Evolutionary conservation across 1,140 invertebrate genomes (phyloP), one percentile per base, ranked within the genome.

Genomic region (Temnothorax longispinosus): DNA sequence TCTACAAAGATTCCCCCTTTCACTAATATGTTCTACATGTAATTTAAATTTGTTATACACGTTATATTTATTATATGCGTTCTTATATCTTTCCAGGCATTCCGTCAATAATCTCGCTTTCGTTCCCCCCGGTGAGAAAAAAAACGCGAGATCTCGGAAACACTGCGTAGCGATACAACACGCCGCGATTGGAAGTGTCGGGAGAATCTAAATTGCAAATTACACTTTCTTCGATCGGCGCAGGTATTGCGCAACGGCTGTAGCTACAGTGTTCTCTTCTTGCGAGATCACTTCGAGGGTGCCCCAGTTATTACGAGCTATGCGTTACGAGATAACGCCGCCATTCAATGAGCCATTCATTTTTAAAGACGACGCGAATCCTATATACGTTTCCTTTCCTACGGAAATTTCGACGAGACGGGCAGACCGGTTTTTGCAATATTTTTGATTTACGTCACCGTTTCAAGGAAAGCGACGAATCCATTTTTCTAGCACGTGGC

Each of bases 151-250:
- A 72, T 38, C 27, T 82, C 27, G 76, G 60, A 65, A 65, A 54
- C 50, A 5, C n/a, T 50, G 27, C 44, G 27, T 44, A n/a, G n/a
- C 67, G 52, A 35, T 58, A 50, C 38, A 81, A 56, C 5, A 21
- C 18, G 52, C 32, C 15, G 80, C 27, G 56, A 84, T 75, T 74
- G 32, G 18, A 75, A 84, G 13, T 47, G 21, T 41, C 11, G 41
- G 7, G 7, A 60, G 7, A 60, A 84, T 84, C 69, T 84, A 84
- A 74, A 84, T 84, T 84, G 80, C 80, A 84, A 75, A 84, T 84
- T 50, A 32, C 13, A 84, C 80, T 84, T 84, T 84, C 80, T 84
- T 84, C 69, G 80, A 84, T 84, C 69, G 69, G 15, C 41, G 41
- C 7, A n/a, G 80, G 11, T 62, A 75, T 84, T 84, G 13, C 80